These are phyloP conservation scores for Leptinotarsa lineolata DNA, from an alignment of 1,140 invertebrate species.

Conservation along the genomic window DNA sequence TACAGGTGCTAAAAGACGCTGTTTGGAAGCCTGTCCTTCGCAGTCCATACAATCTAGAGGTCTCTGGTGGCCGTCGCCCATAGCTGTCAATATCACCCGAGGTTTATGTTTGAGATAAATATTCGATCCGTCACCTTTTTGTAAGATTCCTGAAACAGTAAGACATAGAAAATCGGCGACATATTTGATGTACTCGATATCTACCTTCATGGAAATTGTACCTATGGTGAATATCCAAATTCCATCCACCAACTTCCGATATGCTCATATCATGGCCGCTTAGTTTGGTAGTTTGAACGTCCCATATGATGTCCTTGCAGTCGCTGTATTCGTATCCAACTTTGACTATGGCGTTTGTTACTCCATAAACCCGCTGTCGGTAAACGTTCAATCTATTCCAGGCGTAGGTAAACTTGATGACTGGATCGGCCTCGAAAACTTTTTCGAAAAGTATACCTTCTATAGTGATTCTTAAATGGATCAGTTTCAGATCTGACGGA, in stretches of 20 bases:
- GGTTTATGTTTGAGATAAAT: conserved; percentile 95
- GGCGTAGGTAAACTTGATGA: conserved; percentile 94
- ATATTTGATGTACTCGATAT: conserved; percentile 1
- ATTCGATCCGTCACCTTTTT: conserved; percentile 96
- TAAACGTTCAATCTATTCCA: conserved; percentile 98
- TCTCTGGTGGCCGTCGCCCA: conserved; percentile 90
- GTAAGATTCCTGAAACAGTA: conserved; percentile 76
- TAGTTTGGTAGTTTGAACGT: conserved; percentile 90
- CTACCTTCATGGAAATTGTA: conserved; percentile 96
- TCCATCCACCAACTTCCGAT: conserved; percentile 95
- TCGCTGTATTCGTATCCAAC: conserved; percentile 95
- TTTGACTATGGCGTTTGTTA: conserved; percentile 88
- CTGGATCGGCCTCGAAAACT: conserved; percentile 91
- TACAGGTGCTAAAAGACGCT: conserved; percentile 86
- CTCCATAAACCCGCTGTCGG: conserved; percentile 89
- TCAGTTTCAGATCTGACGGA: conserved; percentile 78
- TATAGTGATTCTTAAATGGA: conserved; percentile 89
- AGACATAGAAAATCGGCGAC: too few species aligned
- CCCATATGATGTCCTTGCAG: conserved; percentile 94
- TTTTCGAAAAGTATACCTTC: conserved; percentile 93
- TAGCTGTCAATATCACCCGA: conserved; percentile 84
- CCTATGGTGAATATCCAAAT: conserved; percentile 94
- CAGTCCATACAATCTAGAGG: conserved; percentile 82
- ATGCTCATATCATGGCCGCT: conserved; percentile 96
- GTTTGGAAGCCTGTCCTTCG: conserved; percentile 79